These are phyloP conservation scores for Manacus vitellinus DNA, from an alignment of 2,113 vertebrate species.

Conservation along the genomic window DNA sequence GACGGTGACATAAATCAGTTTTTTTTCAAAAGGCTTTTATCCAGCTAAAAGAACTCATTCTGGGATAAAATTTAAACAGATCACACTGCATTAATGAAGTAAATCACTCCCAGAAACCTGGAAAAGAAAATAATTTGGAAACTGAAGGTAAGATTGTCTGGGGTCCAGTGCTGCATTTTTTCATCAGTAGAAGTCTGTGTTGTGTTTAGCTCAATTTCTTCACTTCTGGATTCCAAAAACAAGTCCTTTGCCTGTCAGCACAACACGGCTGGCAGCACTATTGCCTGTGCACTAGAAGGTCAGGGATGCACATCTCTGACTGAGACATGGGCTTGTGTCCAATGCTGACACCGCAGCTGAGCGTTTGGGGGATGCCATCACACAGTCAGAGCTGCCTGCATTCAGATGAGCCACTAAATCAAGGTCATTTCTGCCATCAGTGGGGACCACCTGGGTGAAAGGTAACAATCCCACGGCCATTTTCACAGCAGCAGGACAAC, in stretches of 20 bases:
- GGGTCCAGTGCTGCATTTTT: background rate
- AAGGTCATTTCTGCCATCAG: conserved; percentile 22
- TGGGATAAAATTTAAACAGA: conserved; percentile 10
- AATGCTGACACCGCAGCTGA: conserved; percentile 54
- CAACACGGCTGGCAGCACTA: conserved; percentile 57
- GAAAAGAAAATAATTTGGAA: conserved; percentile 49
- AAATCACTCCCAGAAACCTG: conserved; percentile 14
- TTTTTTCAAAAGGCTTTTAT: conserved; percentile 30
- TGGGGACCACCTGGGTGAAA: background rate
- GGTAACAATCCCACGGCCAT: background rate
- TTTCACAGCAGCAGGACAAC: background rate
- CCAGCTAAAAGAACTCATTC: background rate
- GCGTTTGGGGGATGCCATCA: background rate
- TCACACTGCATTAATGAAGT: background rate
- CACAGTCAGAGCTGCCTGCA: background rate
- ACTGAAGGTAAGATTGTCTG: background rate
- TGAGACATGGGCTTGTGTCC: conserved; percentile 31
- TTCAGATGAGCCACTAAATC: background rate
- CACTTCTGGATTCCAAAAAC: background rate
- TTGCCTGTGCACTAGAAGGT: conserved; percentile 37
- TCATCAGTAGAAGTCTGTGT: background rate
- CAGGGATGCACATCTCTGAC: conserved; percentile 33
- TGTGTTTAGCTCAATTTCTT: conserved; percentile 28
- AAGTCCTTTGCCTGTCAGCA: conserved; percentile 37
- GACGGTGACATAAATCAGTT: background rate